phyloP scores from a whole-genome alignment of 2,797 vertebrate species.

The Emydoidea blandingii region DNA sequence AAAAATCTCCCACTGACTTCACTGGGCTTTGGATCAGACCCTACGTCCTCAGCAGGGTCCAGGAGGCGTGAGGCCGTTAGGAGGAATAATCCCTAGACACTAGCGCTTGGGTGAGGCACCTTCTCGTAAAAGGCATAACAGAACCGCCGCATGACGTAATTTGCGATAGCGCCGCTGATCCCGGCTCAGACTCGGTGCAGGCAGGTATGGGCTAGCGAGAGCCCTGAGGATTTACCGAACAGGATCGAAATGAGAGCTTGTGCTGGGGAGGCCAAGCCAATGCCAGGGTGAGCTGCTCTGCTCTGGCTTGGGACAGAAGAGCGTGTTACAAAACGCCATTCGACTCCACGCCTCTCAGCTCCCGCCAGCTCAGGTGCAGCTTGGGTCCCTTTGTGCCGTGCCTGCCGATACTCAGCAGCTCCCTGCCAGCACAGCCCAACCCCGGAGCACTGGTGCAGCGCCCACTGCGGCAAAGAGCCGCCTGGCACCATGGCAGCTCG shows the following conservation, averaged over 20 bases:
- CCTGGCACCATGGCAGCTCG: constrained; percentile 48
- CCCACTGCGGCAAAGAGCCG: neutral
- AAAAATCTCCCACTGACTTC: neutral
- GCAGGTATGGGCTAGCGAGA: no score
- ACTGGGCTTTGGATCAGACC: neutral
- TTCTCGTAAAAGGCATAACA: neutral
- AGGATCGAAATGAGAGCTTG: no score
- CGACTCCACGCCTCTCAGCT: no score
- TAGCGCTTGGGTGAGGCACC: neutral
- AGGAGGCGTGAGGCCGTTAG: neutral
- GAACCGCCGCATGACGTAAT: rapidly evolving
- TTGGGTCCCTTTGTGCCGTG: neutral
- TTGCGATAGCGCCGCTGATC: neutral
- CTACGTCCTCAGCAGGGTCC: neutral
- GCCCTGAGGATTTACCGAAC: no score
- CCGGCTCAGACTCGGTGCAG: neutral
- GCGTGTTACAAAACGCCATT: no score
- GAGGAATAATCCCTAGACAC: neutral
- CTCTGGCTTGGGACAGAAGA: no score
- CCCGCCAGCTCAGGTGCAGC: neutral
- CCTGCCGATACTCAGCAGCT: neutral
- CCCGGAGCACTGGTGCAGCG: constrained; percentile 20
- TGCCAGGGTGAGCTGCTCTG: no score
- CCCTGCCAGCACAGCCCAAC: constrained; percentile 19
- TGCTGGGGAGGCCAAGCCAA: no score